A percentile compares a stretch with the other conserved stretches of the same genome.
These are phyloP conservation scores for Neelides folsomi DNA, from an alignment of 2,888 invertebrate genomes.

Conservation along the genomic window DNA sequence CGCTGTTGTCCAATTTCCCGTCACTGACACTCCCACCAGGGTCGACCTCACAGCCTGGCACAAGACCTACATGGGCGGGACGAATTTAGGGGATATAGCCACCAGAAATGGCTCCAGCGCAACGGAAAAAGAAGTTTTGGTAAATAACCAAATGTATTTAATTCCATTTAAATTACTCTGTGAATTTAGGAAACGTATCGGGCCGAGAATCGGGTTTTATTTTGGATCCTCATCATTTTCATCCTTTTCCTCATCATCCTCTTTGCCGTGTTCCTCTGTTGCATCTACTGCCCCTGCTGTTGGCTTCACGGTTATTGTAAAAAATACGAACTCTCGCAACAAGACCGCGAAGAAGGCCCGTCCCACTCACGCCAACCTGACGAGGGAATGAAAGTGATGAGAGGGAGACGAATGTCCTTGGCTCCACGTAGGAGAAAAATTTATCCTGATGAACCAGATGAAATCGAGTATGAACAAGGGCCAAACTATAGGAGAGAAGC, in stretches of 20 bases:
- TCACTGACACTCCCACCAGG: slow-evolving; percentile 18
- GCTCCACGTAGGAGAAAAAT: slow-evolving; percentile 5
- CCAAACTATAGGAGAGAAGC: slow-evolving; percentile 52
- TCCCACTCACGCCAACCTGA: slow-evolving; percentile 1
- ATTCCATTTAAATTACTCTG: neutral
- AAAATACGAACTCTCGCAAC: slow-evolving; percentile 5
- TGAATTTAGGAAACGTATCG: slow-evolving; percentile 51
- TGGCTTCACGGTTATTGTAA: slow-evolving; percentile 38
- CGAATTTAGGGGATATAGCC: neutral
- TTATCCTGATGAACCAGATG: slow-evolving; percentile 8
- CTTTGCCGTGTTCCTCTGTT: slow-evolving; percentile 57
- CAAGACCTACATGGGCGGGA: slow-evolving; percentile 13
- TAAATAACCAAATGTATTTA: slow-evolving; percentile 3
- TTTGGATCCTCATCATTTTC: slow-evolving; percentile 65
- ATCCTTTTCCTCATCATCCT: slow-evolving; percentile 60
- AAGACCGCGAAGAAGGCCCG: slow-evolving; percentile 1
- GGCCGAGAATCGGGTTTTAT: slow-evolving; percentile 55
- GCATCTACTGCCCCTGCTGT: slow-evolving; percentile 58
- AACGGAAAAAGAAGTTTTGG: slow-evolving; percentile 10
- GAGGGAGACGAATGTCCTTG: slow-evolving; percentile 7
- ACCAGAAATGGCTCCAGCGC: neutral
- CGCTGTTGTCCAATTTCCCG: slow-evolving; percentile 27
- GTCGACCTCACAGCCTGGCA: slow-evolving; percentile 26
- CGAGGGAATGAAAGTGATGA: slow-evolving; percentile 7
- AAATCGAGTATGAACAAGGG: slow-evolving; percentile 14